A percentile compares a stretch with the other conserved stretches of the same genome.
These are phyloP conservation scores for Sardina pilchardus DNA, from an alignment of 2,113 vertebrate species.

Conservation along the genomic window DNA sequence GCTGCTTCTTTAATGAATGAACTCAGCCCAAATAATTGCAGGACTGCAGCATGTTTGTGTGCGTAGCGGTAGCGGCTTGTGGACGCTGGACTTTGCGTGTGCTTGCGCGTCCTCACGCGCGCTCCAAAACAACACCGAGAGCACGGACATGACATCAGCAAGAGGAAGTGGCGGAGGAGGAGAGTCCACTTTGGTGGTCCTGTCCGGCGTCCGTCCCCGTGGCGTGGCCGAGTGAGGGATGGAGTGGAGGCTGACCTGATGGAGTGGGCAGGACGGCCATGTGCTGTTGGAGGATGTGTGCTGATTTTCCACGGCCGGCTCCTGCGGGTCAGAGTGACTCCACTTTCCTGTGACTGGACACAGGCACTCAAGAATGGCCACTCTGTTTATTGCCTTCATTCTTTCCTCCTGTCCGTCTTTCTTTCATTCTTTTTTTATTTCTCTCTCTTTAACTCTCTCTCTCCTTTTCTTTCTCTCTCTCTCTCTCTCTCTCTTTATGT, in stretches of 20 bases:
- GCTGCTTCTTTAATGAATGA: background rate
- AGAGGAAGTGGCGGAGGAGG: background rate
- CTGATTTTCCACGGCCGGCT: background rate
- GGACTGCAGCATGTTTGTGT: background rate
- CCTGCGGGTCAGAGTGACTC: background rate
- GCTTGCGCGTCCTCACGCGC: background rate
- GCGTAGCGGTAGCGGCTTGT: background rate
- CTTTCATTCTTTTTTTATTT: background rate
- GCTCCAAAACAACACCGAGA: background rate
- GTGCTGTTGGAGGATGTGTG: slow-evolving; percentile 1
- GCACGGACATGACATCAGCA: background rate
- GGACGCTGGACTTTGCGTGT: background rate
- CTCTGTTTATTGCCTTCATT: background rate
- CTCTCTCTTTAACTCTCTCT: background rate
- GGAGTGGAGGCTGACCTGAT: background rate
- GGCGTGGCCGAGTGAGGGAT: background rate
- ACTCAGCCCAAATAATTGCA: background rate
- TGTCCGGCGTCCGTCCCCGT: background rate
- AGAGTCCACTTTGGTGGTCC: background rate
- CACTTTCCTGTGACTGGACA: no score
- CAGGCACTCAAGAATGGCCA: no score
- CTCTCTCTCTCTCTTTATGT: background rate
- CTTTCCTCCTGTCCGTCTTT: background rate
- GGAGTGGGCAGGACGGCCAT: background rate
- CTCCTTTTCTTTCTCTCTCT: background rate